A percentile compares a stretch with the other conserved stretches of the same genome.
phyloP scores from a whole-genome alignment of 2,888 invertebrate species.

The Sicus ferrugineus region DNA sequence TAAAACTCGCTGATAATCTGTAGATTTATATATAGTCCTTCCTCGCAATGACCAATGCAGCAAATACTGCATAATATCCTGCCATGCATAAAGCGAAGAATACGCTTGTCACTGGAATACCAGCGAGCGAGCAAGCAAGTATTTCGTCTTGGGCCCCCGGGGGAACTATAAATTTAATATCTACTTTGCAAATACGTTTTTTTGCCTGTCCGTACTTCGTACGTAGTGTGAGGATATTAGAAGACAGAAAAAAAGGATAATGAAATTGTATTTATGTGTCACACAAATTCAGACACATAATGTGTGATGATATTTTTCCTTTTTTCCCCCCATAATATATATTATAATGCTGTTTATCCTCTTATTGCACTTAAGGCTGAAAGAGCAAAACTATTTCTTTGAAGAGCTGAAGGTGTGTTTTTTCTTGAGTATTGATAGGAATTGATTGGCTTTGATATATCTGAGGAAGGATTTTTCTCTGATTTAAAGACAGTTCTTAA shows the following conservation, averaged over 20 bases:
- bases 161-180: conserved; percentile 65
- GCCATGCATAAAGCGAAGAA: conserved; percentile 32
- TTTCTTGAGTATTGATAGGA: too few species aligned
- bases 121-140: not conserved
- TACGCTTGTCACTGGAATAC: not conserved
- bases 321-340: not conserved
- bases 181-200: conserved; percentile 54
- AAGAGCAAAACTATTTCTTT: too few species aligned
- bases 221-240: not conserved
- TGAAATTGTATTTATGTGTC: not conserved
- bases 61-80: conserved; percentile 40
- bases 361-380: too few species aligned
- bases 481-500: too few species aligned
- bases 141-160: conserved; percentile 48
- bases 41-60: conserved; percentile 32
- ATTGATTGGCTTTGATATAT: too few species aligned
- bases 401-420: too few species aligned
- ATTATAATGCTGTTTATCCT: too few species aligned
- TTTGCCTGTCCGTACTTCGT: conserved; percentile 20
- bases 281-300: too few species aligned
- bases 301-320: not conserved
- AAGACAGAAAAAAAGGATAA: not conserved
- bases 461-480: too few species aligned
- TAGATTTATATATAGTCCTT: conserved; percentile 50
- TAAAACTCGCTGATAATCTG: not conserved